These are phyloP conservation scores for Ardeotis arabs DNA, from an alignment of 2,113 vertebrate species.

Conservation along the genomic window DNA sequence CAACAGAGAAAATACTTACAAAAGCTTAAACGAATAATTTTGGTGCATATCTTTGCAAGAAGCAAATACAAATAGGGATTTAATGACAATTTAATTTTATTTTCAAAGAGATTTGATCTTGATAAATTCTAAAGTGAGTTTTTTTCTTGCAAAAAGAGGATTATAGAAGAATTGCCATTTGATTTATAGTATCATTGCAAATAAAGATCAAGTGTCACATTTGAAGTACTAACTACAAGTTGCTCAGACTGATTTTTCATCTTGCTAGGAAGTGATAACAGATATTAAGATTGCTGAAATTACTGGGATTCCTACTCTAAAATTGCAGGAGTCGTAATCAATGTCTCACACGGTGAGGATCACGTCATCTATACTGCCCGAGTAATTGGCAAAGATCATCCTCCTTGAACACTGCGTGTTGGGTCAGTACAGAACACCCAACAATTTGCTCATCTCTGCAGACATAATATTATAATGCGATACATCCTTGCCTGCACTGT, in stretches of 20 bases:
- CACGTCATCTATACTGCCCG: neutral
- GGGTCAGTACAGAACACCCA: neutral
- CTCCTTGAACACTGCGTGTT: rapidly evolving
- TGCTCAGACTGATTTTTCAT: neutral
- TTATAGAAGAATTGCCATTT: neutral
- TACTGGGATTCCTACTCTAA: neutral
- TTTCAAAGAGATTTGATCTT: neutral
- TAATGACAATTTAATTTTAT: neutral
- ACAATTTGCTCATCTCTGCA: neutral
- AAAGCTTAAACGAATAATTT: neutral
- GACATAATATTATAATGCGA: neutral
- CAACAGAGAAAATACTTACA: neutral
- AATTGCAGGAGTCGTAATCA: neutral
- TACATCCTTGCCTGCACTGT: neutral
- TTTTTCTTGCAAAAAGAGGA: neutral
- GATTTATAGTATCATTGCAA: neutral
- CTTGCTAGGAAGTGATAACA: neutral
- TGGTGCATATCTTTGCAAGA: neutral
- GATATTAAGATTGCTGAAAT: neutral
- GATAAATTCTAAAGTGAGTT: neutral
- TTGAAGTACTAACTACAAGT: neutral
- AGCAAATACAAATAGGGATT: neutral
- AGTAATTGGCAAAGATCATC: neutral
- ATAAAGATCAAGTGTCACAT: neutral
- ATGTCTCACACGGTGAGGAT: neutral